phyloP scores from a whole-genome alignment of 2,888 invertebrate species.

The Oligia latruncula region DNA sequence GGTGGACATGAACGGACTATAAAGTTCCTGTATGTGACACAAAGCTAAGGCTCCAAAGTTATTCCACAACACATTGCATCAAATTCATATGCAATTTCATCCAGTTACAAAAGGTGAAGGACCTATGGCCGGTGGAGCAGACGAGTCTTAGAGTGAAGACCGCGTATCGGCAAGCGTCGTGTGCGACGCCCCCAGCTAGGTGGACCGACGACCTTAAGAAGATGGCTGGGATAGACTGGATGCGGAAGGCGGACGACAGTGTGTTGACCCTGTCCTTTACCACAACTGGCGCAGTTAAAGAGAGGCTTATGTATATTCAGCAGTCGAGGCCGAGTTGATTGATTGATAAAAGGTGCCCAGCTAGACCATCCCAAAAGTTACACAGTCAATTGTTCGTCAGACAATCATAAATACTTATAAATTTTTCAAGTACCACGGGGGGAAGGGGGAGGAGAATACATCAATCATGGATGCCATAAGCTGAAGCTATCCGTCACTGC shows the following conservation, averaged over 20 bases:
- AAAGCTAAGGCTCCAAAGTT: too few relatives aligned
- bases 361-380: not conserved
- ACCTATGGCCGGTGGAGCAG: too few relatives aligned
- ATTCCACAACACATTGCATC: not conserved
- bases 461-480: conserved; percentile 53
- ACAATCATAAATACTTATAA: conserved; percentile 35
- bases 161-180: too few relatives aligned
- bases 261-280: not conserved
- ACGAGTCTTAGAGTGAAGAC: too few relatives aligned
- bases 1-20: not conserved
- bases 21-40: not conserved
- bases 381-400: not conserved
- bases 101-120: too few relatives aligned
- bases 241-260: too few relatives aligned
- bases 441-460: conserved; percentile 3
- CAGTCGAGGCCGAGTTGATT: not conserved
- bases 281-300: not conserved
- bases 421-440: conserved; percentile 21
- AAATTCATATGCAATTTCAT: not conserved
- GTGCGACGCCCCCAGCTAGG: too few relatives aligned
- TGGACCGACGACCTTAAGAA: too few relatives aligned
- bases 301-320: not conserved
- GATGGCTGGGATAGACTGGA: too few relatives aligned
- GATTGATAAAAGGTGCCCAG: not conserved
- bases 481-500: conserved; percentile 57